Evolutionary conservation across 1,140 invertebrate genomes (phyloP), one percentile per base, ranked within the genome.

Genomic region (Pogonognathellus flavescens): DNA sequence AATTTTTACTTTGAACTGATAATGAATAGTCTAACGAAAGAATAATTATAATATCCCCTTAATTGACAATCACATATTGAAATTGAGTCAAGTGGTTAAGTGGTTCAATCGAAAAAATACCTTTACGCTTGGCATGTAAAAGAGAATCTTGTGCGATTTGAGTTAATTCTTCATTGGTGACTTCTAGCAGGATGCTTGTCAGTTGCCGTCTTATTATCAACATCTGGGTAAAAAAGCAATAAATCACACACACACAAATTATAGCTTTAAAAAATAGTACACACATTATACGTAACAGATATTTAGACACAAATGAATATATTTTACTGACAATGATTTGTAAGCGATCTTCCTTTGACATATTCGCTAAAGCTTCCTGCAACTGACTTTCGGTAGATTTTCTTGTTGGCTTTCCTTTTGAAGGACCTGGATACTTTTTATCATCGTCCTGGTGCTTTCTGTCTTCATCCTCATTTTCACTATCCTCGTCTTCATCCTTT

Each of bases 121-220:
- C 94, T 94, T 94, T 94, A 89, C 91, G 91, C 89, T 92, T 92
- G 87, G 92, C 92, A 88, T 93, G 92, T 89, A 91, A 92, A 89
- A 93, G 92, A 88, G 94, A 93, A 91, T 97, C 96, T 90, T 94
- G 93, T 90, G 95, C 96, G 89, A 97, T 93, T 87, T 92, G 91
- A 88, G 93, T 90, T 90, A 98, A 97, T 93, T 97, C 95, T 90
- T 95, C 94, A 89, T 95, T 96, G 14, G 97, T 99, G 88, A 98
- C 97, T 89, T 98, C 96, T 84, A 99, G 92, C 80, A 99, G 93
- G 89, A 98, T 95, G 92, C 98, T 96, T 60, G 97, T 99, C 90
- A 98, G 91, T 86, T 95, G 94, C 83, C 94, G 92, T 87, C 96
- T 93, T 22, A 98, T 95, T 90, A 94, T 94, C 89, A 96, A 90